Percentiles rank a stretch among this genome's conserved stretches.
These are phyloP conservation scores for Macrochelys suwanniensis DNA, from an alignment of 2,797 vertebrate species.

Conservation along the genomic window DNA sequence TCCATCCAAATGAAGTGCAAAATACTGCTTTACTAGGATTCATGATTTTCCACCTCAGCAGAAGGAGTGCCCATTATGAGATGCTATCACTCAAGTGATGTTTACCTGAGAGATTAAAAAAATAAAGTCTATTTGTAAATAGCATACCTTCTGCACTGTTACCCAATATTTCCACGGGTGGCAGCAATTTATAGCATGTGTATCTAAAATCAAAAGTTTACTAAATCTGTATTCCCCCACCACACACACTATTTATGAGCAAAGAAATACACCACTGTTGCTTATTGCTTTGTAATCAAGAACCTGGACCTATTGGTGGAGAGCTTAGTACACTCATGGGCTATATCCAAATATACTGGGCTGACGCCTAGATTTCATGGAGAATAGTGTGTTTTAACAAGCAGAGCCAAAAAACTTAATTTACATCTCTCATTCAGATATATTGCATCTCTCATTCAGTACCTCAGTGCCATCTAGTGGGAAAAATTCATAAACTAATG, in stretches of 20 bases:
- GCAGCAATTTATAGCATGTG: not conserved
- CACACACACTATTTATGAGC: rapidly evolving
- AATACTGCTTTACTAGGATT: slow-evolving; percentile 64
- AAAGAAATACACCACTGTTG: not conserved
- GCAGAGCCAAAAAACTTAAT: not conserved
- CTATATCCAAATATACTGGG: not conserved
- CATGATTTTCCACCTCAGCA: slow-evolving; percentile 69
- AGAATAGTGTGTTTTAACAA: not conserved
- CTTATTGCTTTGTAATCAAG: not conserved
- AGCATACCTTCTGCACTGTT: slow-evolving; percentile 26
- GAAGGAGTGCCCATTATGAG: slow-evolving; percentile 66
- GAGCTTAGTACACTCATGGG: rapidly evolving
- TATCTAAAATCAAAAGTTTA: not conserved
- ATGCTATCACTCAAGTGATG: slow-evolving; percentile 66
- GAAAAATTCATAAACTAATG: not conserved
- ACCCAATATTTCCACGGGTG: slow-evolving; percentile 4
- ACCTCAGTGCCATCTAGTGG: not conserved
- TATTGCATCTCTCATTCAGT: rapidly evolving
- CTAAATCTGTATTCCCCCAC: rapidly evolving
- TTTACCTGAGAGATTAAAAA: slow-evolving; percentile 77
- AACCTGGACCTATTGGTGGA: rapidly evolving
- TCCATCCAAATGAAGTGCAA: slow-evolving; percentile 70
- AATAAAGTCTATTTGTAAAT: slow-evolving; percentile 73
- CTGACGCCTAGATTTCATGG: rapidly evolving
- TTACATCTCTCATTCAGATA: rapidly evolving